Percentiles rank a stretch among this genome's conserved stretches.
Evolutionary conservation across 1,140 invertebrate genomes (phyloP).

Genomic region (Neodiprion virginianus): DNA sequence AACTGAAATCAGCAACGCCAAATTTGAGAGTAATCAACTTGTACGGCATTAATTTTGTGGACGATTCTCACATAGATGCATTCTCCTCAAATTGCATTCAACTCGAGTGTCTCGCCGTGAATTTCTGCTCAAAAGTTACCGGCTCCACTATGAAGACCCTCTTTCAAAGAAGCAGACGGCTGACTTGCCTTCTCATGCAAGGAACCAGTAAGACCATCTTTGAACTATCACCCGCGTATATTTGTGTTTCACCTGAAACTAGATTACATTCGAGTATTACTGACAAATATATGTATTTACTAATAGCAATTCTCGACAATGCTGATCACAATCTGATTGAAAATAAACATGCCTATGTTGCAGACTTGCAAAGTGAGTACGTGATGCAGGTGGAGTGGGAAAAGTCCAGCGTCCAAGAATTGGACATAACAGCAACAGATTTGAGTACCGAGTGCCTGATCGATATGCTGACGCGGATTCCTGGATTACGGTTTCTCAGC

Average conservation of each 20-base stretch:
- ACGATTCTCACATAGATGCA: conserved; percentile 98
- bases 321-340: background rate
- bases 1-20: conserved; percentile 94
- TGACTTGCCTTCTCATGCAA: conserved; percentile 93
- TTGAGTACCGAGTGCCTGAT: conserved; percentile 92
- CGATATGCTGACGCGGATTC: conserved; percentile 89
- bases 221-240: background rate
- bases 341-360: conserved; percentile 26
- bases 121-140: conserved; percentile 96
- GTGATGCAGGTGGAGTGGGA: conserved; percentile 98
- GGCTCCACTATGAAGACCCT: conserved; percentile 96
- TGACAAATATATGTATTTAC: background rate
- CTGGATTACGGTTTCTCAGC: conserved; percentile 86
- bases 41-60: conserved; percentile 97
- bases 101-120: conserved; percentile 95
- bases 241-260: background rate
- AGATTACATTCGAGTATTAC: background rate
- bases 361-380: conserved; percentile 87
- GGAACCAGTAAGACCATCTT: conserved; percentile 80
- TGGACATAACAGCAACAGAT: conserved; percentile 97
- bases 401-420: conserved; percentile 89
- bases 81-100: conserved; percentile 95
- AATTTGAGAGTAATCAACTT: conserved; percentile 95
- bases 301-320: conserved; percentile 6
- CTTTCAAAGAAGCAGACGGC: conserved; percentile 90